Base-by-base conservation (phyloP, 1,140 invertebrate species). In the Lerema accius region DNA sequence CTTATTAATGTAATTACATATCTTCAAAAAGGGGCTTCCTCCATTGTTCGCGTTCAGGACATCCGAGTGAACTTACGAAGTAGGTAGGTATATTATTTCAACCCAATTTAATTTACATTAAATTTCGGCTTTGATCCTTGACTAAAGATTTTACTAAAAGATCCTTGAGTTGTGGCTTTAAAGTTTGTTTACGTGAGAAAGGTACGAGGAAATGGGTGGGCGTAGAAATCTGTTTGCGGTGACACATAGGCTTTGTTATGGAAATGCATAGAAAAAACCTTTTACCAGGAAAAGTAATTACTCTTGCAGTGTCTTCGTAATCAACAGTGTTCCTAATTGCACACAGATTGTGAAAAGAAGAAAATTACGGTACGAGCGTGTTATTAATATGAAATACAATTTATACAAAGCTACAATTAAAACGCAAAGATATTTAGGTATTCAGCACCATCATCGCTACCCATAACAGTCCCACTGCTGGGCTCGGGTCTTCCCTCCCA, bases 71-170 rank as follows among this genome's bases (percentile, higher is more conserved):
- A 15, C 14, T 16, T 42, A 42, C 40, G 16, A 42, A 42, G 14
- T n/a, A n/a, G n/a, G n/a, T n/a, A n/a, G n/a, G n/a, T 15, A 42
- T 16, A 42, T 42, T 42, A 42, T 42, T 42, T 42, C 40, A 42
- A 42, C 40, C 14, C 40, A 3, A 15, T 42, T 15, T 15, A 42
- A 42, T 42, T 42, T 42, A 16, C 40, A 42, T 42, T 42, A 15
- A 15, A 42, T 42, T 15, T 16, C 14, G 16, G 14, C 14, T 42
- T 42, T 42, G 13, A 16, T 15, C 14, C 9, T 42, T 42, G 13
- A 9, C 28, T 32, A 9, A 32, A 32, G 28, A 32, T 32, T 32
- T 32, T 32, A 9, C 28, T 32, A 32, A 5, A 2, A 5, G 28
- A 32, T 32, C 28, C 9, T 32, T 32, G 28, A 7, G 28, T 32